Evolutionary conservation across 2,797 vertebrate species (phyloP).

Genomic region (Acrossocheilus fasciatus): DNA sequence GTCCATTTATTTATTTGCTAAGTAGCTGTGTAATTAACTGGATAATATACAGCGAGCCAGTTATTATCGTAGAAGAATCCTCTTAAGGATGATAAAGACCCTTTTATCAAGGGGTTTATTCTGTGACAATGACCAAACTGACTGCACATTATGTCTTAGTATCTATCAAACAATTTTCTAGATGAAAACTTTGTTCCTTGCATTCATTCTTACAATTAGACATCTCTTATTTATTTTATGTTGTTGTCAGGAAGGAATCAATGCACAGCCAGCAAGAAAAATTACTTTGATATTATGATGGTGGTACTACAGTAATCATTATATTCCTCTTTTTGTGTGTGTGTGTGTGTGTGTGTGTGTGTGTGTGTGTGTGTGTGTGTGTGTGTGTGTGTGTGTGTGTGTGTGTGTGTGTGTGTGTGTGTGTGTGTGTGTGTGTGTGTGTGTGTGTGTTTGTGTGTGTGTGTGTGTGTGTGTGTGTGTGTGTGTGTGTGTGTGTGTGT

Average conservation of each 20-base stretch:
- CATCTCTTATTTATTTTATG: not conserved
- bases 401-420: not conserved
- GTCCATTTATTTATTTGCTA: constrained; percentile 9
- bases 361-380: not conserved
- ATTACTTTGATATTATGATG: too few relatives aligned
- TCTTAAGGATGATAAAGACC: not conserved
- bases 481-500: too few relatives aligned
- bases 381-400: not conserved
- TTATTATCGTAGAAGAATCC: not conserved
- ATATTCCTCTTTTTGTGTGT: not conserved
- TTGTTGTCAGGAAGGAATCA: constrained; percentile 5
- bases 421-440: too few relatives aligned
- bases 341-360: not conserved
- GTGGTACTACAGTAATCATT: not conserved
- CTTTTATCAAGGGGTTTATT: not conserved
- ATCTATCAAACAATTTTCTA: not conserved
- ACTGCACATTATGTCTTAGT: not conserved
- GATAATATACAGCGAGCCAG: constrained; percentile 2
- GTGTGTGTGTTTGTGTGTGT: not conserved
- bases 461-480: too few relatives aligned
- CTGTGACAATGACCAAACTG: not conserved
- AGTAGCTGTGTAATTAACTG: constrained; percentile 9
- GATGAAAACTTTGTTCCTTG: not conserved
- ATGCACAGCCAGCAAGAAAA: not conserved
- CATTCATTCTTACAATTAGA: not conserved